Evolutionary conservation across 1,140 invertebrate species (phyloP), one percentile per base, ranked within the genome.

Genomic region (Drosophila guanche): DNA sequence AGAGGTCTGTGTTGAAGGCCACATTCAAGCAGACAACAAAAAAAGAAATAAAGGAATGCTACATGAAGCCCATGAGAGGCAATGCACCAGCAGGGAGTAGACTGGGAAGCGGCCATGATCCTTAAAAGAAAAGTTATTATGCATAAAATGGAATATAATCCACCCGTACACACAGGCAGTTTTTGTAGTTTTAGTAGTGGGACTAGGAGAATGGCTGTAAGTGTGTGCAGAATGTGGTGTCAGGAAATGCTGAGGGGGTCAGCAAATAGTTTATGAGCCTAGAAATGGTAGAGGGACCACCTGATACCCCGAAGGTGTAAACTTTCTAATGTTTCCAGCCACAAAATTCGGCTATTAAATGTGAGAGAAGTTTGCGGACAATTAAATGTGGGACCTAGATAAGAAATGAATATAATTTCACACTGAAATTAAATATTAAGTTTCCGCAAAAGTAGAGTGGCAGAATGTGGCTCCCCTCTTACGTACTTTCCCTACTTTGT

Each of bases 81-180:
- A 37, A 37, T 8, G 23, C 1, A 43, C 4, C 43, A 33, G n/a
- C 3, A 47, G 45, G 14, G 50, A 47, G 42, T 29, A 16, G 8
- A 23, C 43, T 2, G 33, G 14, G 1, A 46, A 53, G 42, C 16
- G 23, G 14, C 29, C 29, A 33, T 43, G 63, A 68, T 68, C 43
- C 62, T 56, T 56, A 55, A 56, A 72, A 57, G 37, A 43, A 51
- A 70, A 70, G 65, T 73, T 73, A 74, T 61, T 73, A 73, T 65
- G 70, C 71, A 73, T 73, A 73, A 65, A 73, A 65, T 27, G 25
- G 4, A 62, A 41, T 73, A 63, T 72, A 63, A 54, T 61, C 40
- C 67, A 56, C 57, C 33, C 33, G 53, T 71, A 71, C 57, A 55
- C 52, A 41, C n/a, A 4, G 7, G 37, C 25, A 43, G 46, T 53